Evolutionary conservation across 2,113 vertebrate species (phyloP).

Genomic region (Trogon surrucura): DNA sequence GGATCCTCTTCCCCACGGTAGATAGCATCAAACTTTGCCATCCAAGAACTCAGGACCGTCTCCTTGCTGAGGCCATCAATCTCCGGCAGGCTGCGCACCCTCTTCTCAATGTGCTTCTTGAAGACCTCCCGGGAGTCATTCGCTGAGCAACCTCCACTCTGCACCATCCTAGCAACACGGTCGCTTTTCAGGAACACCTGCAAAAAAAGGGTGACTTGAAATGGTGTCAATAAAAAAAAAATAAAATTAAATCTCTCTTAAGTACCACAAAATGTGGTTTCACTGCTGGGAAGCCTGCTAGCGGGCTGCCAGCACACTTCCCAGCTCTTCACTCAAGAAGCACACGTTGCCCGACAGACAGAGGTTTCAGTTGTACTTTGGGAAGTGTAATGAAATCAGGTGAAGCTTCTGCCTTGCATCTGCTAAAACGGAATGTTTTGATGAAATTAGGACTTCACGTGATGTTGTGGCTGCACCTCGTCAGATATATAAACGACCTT

Average conservation of each 20-base stretch:
- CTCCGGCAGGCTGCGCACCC: slow-evolving; percentile 95
- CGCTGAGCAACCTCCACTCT: slow-evolving; percentile 94
- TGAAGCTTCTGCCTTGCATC: not conserved
- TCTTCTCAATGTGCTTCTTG: slow-evolving; percentile 99
- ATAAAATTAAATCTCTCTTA: not conserved
- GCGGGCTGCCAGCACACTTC: not conserved
- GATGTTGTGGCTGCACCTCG: not conserved
- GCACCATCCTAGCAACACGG: slow-evolving; percentile 95
- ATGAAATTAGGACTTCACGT: not conserved
- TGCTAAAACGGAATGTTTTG: not conserved
- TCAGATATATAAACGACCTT: not conserved
- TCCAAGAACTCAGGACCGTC: slow-evolving; percentile 98
- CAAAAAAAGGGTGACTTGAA: not conserved
- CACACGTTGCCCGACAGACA: not conserved
- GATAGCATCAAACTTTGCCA: slow-evolving; percentile 98
- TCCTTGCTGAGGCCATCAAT: slow-evolving; percentile 98
- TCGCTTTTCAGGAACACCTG: slow-evolving; percentile 98
- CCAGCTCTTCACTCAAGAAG: not conserved
- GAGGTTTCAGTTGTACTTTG: not conserved
- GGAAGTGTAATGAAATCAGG: not conserved
- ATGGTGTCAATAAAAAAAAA: not conserved
- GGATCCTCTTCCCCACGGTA: slow-evolving; percentile 96
- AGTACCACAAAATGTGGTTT: not conserved
- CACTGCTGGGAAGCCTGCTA: not conserved
- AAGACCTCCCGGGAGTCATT: slow-evolving; percentile 96